Evolutionary conservation across 1,140 invertebrate species (phyloP).

Genomic region (Brachionus calyciflorus): DNA sequence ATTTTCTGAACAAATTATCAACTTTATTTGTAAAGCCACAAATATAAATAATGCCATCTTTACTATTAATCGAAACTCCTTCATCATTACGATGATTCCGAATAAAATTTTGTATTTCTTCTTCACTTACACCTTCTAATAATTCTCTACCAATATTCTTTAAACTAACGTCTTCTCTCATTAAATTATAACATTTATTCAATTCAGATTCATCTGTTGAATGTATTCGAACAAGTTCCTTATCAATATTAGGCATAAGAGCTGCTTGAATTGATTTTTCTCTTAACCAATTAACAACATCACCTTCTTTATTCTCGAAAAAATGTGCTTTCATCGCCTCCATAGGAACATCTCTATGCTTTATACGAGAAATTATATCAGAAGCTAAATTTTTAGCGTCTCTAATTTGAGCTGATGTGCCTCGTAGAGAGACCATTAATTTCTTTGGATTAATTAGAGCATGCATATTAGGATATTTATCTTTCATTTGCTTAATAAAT

Average conservation of each 20-base stretch:
- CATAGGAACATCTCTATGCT: background rate
- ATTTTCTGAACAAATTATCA: background rate
- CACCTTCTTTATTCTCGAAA: background rate
- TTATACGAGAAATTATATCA: background rate
- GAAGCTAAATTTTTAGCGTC: background rate
- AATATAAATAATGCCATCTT: background rate
- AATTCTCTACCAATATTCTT: background rate
- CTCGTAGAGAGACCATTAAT: background rate
- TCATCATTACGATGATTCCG: background rate
- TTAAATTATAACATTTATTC: background rate
- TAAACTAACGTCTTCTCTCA: background rate
- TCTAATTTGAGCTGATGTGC: background rate
- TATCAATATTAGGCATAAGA: background rate
- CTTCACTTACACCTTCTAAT: background rate
- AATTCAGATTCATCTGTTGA: background rate
- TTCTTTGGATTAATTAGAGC: background rate
- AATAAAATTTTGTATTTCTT: background rate
- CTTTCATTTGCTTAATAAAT: background rate
- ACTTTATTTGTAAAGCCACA: background rate
- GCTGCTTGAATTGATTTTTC: background rate
- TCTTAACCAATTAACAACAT: constrained; percentile 19
- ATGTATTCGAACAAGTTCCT: background rate
- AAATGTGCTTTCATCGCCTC: background rate
- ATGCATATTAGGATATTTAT: background rate
- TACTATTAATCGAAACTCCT: background rate